A percentile compares a stretch with the other conserved stretches of the same genome.
phyloP scores from a whole-genome alignment of 1,140 invertebrate genomes.

The Macrobrachium rosenbergii region DNA sequence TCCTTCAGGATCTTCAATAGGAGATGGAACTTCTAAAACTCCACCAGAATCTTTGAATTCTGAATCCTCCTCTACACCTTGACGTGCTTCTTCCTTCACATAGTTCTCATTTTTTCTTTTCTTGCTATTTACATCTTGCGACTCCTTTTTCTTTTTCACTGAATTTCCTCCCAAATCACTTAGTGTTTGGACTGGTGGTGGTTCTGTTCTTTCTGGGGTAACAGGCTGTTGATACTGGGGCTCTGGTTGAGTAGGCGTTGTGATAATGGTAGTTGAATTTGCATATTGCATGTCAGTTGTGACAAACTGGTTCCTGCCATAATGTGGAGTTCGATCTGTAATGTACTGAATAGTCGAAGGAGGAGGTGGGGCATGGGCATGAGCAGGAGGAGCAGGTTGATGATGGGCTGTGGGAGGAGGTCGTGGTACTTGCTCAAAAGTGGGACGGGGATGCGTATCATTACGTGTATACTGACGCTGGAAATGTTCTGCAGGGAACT shows the following conservation, averaged over 20 bases:
- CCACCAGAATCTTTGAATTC: conserved; percentile 9
- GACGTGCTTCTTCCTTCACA: not conserved
- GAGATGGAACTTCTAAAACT: conserved; percentile 36
- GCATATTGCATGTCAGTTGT: conserved; percentile 50
- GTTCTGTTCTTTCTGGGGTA: conserved; percentile 12
- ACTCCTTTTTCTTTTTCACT: conserved; percentile 36
- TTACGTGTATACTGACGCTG: conserved; percentile 32
- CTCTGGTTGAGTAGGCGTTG: conserved; percentile 26
- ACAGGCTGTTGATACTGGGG: conserved; percentile 41
- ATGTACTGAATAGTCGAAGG: conserved; percentile 53
- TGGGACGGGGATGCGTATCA: conserved; percentile 30
- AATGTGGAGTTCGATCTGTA: conserved; percentile 39
- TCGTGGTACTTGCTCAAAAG: conserved; percentile 41
- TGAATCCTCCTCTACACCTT: conserved; percentile 2
- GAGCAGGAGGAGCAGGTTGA: conserved; percentile 49
- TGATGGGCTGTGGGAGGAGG: conserved; percentile 48
- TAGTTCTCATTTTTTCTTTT: conserved; percentile 43
- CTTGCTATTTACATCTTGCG: not conserved
- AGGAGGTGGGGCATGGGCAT: conserved; percentile 35
- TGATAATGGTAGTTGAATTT: conserved; percentile 7
- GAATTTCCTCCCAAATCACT: too few species aligned
- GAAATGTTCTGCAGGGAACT: conserved; percentile 48
- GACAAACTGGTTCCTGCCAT: conserved; percentile 40
- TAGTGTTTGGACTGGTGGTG: not conserved
- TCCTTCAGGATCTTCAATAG: conserved; percentile 37